phyloP scores from a whole-genome alignment of 2,888 invertebrate genomes.

The Phlogophora meticulosa region DNA sequence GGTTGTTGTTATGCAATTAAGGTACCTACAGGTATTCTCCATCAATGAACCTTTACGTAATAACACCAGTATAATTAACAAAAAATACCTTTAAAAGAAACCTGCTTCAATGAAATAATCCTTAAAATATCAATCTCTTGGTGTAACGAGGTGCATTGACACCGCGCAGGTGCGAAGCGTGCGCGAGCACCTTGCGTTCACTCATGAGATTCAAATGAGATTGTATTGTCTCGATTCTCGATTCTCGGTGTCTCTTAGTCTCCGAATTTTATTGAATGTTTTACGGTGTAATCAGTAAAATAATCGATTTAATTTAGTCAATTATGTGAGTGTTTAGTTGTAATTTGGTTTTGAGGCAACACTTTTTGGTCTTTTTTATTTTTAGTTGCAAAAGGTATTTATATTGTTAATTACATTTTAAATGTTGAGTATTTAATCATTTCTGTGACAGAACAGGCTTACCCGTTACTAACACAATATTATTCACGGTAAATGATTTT shows the following conservation, averaged over 20 bases:
- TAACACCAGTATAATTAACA: conserved; percentile 35
- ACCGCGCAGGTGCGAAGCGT: conserved; percentile 72
- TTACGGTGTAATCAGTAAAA: conserved; percentile 46
- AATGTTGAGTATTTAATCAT: too few relatives aligned
- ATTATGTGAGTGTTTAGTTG: conserved; percentile 32
- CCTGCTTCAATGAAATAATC: conserved; percentile 54
- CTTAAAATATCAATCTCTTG: conserved; percentile 58
- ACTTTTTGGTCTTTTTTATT: too few relatives aligned
- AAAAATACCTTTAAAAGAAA: conserved; percentile 21
- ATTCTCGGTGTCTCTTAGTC: conserved; percentile 48
- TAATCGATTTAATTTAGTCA: conserved; percentile 39
- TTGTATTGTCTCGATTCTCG: conserved; percentile 58
- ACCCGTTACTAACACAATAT: too few relatives aligned
- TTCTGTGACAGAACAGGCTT: too few relatives aligned
- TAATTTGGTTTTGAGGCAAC: neutral
- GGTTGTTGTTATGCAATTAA: neutral
- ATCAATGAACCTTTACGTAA: conserved; percentile 37
- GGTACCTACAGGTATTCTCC: conserved; percentile 5
- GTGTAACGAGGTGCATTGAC: conserved; percentile 72
- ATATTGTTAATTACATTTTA: too few relatives aligned
- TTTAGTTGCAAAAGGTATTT: too few relatives aligned
- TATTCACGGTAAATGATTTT: too few relatives aligned
- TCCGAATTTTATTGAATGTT: conserved; percentile 50
- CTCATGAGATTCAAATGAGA: conserved; percentile 68
- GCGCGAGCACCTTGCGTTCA: conserved; percentile 63